Evolutionary conservation across 1,140 invertebrate species (phyloP).

Genomic region (Leguminivora glycinivorella): DNA sequence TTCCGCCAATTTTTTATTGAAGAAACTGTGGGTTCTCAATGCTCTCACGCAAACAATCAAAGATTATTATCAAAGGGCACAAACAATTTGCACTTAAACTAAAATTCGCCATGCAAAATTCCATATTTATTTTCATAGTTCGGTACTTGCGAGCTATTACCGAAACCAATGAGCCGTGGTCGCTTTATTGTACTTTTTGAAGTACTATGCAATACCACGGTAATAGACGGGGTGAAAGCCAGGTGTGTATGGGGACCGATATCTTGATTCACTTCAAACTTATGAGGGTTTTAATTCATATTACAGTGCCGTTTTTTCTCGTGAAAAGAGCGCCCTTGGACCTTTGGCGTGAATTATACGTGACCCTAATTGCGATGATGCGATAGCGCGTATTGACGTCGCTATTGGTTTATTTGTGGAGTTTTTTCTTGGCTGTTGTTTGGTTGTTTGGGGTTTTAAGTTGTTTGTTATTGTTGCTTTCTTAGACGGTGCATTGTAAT

Average conservation of each 20-base stretch:
- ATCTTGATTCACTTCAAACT: conserved; percentile 69
- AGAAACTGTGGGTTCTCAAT: not conserved
- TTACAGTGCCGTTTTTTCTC: conserved; percentile 50
- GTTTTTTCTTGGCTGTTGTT: conserved; percentile 45
- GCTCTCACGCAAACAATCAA: conserved; percentile 24
- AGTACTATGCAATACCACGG: conserved; percentile 54
- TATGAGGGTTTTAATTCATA: conserved; percentile 68
- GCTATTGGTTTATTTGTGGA: conserved; percentile 66
- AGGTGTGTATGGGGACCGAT: conserved; percentile 66
- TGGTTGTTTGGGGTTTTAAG: conserved; percentile 57
- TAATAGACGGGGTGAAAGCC: conserved; percentile 66
- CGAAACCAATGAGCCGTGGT: conserved; percentile 62
- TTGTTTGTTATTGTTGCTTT: conserved; percentile 50
- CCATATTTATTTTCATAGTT: conserved; percentile 34
- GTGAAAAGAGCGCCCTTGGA: conserved; percentile 62
- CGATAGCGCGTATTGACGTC: conserved; percentile 66
- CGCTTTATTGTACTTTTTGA: conserved; percentile 63
- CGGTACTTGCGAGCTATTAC: conserved; percentile 37
- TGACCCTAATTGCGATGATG: conserved; percentile 76
- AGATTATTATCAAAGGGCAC: conserved; percentile 45
- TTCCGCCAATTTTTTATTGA: not conserved
- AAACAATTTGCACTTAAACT: conserved; percentile 32
- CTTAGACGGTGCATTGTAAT: conserved; percentile 41
- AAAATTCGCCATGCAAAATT: conserved; percentile 49
- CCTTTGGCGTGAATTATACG: conserved; percentile 72